A percentile compares a stretch with the other conserved stretches of the same genome.
Conservation (phyloP, 2,888 invertebrate genomes). For the Tipula vernalis region DNA sequence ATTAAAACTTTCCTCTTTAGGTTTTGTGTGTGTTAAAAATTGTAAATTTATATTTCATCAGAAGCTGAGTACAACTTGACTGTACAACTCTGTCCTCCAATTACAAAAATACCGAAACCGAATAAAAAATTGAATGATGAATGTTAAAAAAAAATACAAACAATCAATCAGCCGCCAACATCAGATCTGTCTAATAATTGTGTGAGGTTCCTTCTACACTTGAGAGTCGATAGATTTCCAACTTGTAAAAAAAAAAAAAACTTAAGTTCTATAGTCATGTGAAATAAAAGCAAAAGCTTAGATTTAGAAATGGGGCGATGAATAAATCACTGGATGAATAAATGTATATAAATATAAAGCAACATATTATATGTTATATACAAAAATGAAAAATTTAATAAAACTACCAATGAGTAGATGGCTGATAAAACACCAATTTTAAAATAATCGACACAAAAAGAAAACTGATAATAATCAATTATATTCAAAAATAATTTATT, state of each 20-base stretch:
- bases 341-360: not conserved
- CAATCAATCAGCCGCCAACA: not conserved
- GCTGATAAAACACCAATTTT: not conserved
- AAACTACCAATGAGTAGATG: not conserved
- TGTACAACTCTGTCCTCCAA: slow-evolving; percentile 5
- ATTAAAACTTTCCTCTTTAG: not conserved
- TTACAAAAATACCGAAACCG: slow-evolving; percentile 1
- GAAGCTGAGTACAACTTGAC: slow-evolving; percentile 15
- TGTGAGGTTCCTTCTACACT: not conserved
- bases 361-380: not conserved
- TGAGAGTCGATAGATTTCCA: not conserved
- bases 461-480: not conserved
- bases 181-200: not conserved
- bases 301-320: not conserved
- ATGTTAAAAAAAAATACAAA: not conserved
- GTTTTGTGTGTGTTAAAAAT: slow-evolving; percentile 9
- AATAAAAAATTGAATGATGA: not conserved
- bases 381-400: not conserved
- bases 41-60: slow-evolving; percentile 17
- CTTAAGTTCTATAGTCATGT: not conserved
- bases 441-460: not conserved
- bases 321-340: not conserved
- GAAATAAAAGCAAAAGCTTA: not conserved
- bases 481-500: not conserved
- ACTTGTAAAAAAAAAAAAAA: not conserved